Evolutionary conservation across 1,140 invertebrate species (phyloP).

Genomic region (Bombus terrestris): DNA sequence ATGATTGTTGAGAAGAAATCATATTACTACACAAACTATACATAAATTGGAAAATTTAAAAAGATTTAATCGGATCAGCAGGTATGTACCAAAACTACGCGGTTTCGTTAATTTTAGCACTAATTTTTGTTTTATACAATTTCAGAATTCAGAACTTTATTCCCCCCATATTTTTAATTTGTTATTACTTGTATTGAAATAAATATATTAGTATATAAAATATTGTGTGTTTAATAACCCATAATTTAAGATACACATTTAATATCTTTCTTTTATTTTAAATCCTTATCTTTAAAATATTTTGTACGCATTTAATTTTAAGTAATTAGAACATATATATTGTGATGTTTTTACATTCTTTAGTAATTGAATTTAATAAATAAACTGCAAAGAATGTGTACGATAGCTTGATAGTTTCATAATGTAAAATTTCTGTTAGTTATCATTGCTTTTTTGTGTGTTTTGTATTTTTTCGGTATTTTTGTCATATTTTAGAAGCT

Average conservation of each 20-base stretch:
- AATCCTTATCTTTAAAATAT: neutral
- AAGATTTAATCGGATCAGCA: neutral
- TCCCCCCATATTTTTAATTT: neutral
- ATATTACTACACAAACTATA: neutral
- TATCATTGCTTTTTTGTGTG: neutral
- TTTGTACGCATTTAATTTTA: neutral
- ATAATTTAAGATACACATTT: neutral
- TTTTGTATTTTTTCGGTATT: neutral
- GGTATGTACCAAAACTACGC: constrained; percentile 19
- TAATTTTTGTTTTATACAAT: constrained; percentile 2
- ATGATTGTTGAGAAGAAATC: neutral
- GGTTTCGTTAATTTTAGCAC: neutral
- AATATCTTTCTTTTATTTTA: neutral
- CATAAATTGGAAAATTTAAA: neutral
- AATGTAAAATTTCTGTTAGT: neutral
- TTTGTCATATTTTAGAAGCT: neutral
- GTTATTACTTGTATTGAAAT: neutral
- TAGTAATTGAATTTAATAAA: neutral
- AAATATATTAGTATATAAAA: constrained; percentile 7
- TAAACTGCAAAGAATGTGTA: neutral
- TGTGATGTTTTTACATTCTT: too few relatives aligned
- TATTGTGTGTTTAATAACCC: constrained; percentile 4
- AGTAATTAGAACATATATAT: neutral
- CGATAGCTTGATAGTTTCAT: neutral
- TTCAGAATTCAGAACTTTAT: constrained; percentile 4